A percentile compares a stretch with the other conserved stretches of the same genome.
Evolutionary conservation across 2,113 vertebrate genomes (phyloP).

Genomic region (Lagopus leucura): DNA sequence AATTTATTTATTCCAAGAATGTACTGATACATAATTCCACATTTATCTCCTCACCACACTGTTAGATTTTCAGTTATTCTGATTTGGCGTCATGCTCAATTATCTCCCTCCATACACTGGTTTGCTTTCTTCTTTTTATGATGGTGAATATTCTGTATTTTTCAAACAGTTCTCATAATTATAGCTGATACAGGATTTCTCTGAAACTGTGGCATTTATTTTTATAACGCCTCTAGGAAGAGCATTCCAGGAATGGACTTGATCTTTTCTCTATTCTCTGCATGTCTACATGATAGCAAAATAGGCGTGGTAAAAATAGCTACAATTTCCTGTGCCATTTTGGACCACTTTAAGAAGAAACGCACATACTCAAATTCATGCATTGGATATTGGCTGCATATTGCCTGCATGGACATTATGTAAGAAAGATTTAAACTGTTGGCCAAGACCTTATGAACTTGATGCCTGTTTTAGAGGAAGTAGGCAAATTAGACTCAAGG

Average conservation of each 20-base stretch:
- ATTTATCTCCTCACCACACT: not conserved
- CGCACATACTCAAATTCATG: accelerated
- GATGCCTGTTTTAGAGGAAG: not conserved
- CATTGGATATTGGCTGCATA: not conserved
- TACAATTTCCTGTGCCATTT: not conserved
- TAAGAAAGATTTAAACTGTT: not conserved
- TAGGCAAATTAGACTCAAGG: not conserved
- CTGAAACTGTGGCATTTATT: not conserved
- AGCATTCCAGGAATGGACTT: not conserved
- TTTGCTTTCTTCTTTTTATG: not conserved
- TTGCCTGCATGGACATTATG: accelerated
- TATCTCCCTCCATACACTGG: not conserved
- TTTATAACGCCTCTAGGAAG: not conserved
- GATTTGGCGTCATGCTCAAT: not conserved
- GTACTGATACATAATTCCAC: not conserved
- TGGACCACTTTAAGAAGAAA: not conserved
- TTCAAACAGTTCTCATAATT: not conserved
- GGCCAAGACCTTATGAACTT: accelerated
- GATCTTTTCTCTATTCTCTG: not conserved
- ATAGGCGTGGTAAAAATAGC: not conserved
- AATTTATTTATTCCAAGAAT: not conserved
- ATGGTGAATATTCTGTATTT: not conserved
- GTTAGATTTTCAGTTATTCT: not conserved
- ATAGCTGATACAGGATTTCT: not conserved
- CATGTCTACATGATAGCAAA: not conserved